These are phyloP conservation scores for Phalanger gymnotis DNA, from an alignment of 2,797 vertebrate genomes.

Conservation along the genomic window DNA sequence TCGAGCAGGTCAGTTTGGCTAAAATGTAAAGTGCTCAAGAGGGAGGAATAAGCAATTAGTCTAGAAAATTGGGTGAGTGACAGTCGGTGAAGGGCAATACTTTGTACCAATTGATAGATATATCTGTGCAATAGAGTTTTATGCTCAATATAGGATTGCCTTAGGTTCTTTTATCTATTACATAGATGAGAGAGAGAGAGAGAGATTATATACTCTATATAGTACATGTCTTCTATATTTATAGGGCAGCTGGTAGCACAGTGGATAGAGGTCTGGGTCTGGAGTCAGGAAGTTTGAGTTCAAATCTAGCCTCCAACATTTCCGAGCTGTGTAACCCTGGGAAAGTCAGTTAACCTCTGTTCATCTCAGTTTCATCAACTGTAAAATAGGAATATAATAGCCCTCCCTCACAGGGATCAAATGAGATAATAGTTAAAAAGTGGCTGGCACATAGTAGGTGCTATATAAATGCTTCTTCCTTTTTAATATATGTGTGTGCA, in stretches of 20 bases:
- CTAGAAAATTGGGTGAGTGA: neutral
- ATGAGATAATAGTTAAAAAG: neutral
- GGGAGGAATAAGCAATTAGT: neutral
- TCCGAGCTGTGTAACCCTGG: neutral
- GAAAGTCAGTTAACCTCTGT: neutral
- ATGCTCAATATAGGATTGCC: neutral
- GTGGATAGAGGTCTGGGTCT: neutral
- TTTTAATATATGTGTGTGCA: neutral
- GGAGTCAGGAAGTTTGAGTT: neutral
- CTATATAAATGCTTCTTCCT: neutral
- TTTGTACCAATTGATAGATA: neutral
- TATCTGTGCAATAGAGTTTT: neutral
- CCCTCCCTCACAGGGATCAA: neutral
- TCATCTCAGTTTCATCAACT: neutral
- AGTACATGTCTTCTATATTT: neutral
- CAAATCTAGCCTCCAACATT: neutral
- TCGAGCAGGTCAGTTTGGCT: neutral
- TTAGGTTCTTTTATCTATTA: neutral
- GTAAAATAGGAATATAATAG: neutral
- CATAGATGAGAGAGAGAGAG: neutral
- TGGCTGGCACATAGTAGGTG: neutral
- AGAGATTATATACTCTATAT: too few relatives aligned
- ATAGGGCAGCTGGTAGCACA: neutral
- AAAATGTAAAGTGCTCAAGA: neutral
- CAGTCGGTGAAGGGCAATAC: neutral